Base-by-base conservation (phyloP, 2,113 vertebrate species). In the Xiphophorus hellerii region DNA sequence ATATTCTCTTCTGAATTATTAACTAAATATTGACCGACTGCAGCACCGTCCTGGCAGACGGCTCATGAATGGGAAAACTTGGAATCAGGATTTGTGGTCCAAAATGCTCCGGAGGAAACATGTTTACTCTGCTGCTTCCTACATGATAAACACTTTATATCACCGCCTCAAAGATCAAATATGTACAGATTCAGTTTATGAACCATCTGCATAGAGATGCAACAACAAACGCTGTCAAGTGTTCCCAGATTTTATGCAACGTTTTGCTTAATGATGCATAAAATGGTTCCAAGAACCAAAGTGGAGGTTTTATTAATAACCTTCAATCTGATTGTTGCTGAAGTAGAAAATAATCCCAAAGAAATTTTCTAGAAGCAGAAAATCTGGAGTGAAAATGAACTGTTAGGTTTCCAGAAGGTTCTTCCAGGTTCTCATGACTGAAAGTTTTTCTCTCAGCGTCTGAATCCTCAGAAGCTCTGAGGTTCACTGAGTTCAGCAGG, bases 391-490 rank as follows among this genome's bases (percentile, higher is more conserved):
- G 6, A 2, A 7, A 54, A 54, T 25, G 48, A 7, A 7, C 20
- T 1, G 48, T 13, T 3, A 25, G 20, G 8, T 22, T 22, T 54
- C 22, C 51, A 54, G 51, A 17, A 42, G 39, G 3, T 42, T 11
- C 25, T n/a, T 25, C 17, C 51, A 58, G 51, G 17, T n/a, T 58
- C 51, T 58, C 9, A n/a, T 11, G 51, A n/a, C 25, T 7, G 8
- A 58, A 58, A n/a, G 51, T 58, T 58, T 54, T 58, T 2, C 8
- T n/a, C 48, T 17, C 44, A 14, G 15, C 44, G 12, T 48, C 48
- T 54, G 48, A 7, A 7, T 42, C 84, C 69, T 68, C 72, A 66
- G 54, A 78, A 44, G 73, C 77, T 85, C 73, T 78, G 44, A 48
- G 44, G 15, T 17, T 48, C 44, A 48, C 44, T 1, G 17, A 48